Conservation (phyloP, 1,140 invertebrate species). For the Orius laevigatus region DNA sequence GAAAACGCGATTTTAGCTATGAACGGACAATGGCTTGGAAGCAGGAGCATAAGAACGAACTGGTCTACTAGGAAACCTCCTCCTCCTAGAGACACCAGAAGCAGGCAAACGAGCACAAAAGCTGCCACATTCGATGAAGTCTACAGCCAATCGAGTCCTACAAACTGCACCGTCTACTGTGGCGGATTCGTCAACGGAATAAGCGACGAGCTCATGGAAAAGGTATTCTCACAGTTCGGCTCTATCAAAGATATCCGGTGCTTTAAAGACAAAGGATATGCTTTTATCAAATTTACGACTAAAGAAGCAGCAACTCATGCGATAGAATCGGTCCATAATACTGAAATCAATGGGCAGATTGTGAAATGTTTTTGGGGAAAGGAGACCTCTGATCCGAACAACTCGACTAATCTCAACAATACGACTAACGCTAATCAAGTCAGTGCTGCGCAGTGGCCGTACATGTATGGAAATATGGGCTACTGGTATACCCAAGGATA, state of each 20-base stretch:
- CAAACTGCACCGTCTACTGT: slow-evolving; percentile 98
- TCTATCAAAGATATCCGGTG: slow-evolving; percentile 92
- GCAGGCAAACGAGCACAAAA: slow-evolving; percentile 29
- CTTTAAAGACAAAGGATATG: slow-evolving; percentile 98
- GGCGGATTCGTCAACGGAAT: slow-evolving; percentile 88
- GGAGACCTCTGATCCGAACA: slow-evolving; percentile 63
- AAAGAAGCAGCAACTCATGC: slow-evolving; percentile 95
- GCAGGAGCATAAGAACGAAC: slow-evolving; percentile 94
- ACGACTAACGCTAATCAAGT: slow-evolving; percentile 31
- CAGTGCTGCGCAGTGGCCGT: slow-evolving; percentile 43
- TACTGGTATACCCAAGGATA: slow-evolving; percentile 65
- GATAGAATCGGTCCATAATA: slow-evolving; percentile 92
- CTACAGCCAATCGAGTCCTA: slow-evolving; percentile 92
- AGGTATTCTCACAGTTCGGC: slow-evolving; percentile 86
- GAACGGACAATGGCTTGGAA: slow-evolving; percentile 99
- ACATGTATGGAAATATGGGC: slow-evolving; percentile 49
- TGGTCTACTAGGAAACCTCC: slow-evolving; percentile 97
- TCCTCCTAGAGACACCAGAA: slow-evolving; percentile 39
- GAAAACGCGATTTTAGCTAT: slow-evolving; percentile 93
- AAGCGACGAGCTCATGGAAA: slow-evolving; percentile 88
- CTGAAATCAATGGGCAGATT: slow-evolving; percentile 85
- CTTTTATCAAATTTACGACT: slow-evolving; percentile 95
- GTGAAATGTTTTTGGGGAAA: slow-evolving; percentile 99
- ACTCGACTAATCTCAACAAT: slow-evolving; percentile 30
- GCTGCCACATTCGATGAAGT: slow-evolving; percentile 56